These are phyloP conservation scores for Cephus cinctus DNA, from an alignment of 1,140 invertebrate species.

Conservation along the genomic window DNA sequence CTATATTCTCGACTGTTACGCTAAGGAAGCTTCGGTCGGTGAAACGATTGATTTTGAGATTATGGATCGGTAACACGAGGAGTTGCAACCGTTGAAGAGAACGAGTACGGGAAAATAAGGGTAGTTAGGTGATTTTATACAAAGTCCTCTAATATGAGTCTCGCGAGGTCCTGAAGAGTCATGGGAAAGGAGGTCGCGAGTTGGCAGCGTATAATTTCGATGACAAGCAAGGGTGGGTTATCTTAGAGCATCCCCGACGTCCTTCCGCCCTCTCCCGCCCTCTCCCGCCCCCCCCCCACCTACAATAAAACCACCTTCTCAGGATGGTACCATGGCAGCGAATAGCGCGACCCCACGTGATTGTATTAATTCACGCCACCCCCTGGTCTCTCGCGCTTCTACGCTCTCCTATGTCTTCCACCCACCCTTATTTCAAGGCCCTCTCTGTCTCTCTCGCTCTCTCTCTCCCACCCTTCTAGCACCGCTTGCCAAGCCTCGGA, in stretches of 20 bases:
- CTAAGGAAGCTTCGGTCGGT: no score
- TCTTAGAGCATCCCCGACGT: constrained; percentile 20
- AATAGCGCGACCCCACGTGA: constrained; percentile 29
- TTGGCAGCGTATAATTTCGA: constrained; percentile 35
- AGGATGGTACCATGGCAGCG: constrained; percentile 21
- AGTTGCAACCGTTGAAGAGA: no score
- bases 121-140: no score
- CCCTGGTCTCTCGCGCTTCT: constrained; percentile 19
- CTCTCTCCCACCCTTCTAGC: background rate
- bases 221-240: constrained; percentile 38
- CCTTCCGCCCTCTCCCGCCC: constrained; percentile 19
- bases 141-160: no score
- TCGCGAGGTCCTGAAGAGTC: no score
- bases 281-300: constrained; percentile 20
- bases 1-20: no score
- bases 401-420: constrained; percentile 20
- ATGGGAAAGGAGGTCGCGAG: constrained; percentile 33
- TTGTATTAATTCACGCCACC: constrained; percentile 51
- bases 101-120: no score
- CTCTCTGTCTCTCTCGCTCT: constrained; percentile 15
- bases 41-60: no score
- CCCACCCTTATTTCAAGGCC: constrained; percentile 21
- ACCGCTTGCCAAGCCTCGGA: no score
- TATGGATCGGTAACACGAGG: no score
- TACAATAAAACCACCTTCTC: no score